Evolutionary conservation across 2,797 vertebrate genomes (phyloP), one percentile per base, ranked within the genome.

Genomic region (Meriones psammophilus): DNA sequence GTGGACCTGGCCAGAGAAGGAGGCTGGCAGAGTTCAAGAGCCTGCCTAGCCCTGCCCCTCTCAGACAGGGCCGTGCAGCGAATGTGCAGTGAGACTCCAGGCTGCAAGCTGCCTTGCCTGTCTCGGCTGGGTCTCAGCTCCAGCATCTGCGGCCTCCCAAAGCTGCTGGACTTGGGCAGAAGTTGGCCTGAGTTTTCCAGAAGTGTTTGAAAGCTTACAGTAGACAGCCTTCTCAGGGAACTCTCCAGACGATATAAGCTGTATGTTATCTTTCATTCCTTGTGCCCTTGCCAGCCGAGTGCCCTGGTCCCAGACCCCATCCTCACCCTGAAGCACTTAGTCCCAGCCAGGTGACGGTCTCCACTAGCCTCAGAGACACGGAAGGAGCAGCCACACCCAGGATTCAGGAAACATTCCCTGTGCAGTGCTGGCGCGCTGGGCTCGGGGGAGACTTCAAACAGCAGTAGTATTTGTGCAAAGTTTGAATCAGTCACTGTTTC

Each of bases 381-480:
- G 91, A 64, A 93, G 78, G 79, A 80, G 3, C 0, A 33, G 2
- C 71, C 93, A 58, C 30, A 73, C 56, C 0, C 68, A 24, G 62
- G 68, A 39, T 33, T 33, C 30, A 9, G 26, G 50, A 92, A 91
- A 22, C 73, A 78, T 77, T 95, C 93, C 88, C 94, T 92, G 95
- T 92, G 64, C 58, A 68, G 92, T 88, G 20, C 92, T 96, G 96
- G 89, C 97, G 33, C 4, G 30, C 92, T 18, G 42, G 39, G 54
- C 30, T 73, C 20, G 64, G 95, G 89, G 28, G 91, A 96, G 95
- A 88, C 96, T 97, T 98, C 97, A 96, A 66, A 92, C 92, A 93
- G 85, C 95, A 97, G 94, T 92, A 76, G 46, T 92, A 74, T 96
- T 97, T 96, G 88, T 97, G 97, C 98, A 88, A 98, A 98, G 97